These are phyloP conservation scores for Macroglossus sobrinus DNA, from an alignment of 2,113 vertebrate species.

Conservation along the genomic window DNA sequence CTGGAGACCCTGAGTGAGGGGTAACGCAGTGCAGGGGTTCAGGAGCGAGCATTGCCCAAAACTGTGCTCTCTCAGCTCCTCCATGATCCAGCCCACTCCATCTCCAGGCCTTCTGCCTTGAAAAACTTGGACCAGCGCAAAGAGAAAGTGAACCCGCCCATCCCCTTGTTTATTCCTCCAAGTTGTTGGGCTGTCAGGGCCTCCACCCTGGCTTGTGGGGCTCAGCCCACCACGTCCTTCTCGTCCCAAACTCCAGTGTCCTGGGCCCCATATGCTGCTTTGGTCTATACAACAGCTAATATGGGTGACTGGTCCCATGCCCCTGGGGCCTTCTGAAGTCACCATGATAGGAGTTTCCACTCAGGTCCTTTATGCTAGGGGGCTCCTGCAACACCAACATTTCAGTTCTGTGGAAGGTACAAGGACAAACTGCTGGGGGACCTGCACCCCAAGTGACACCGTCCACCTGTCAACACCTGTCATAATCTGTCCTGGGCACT, in stretches of 20 bases:
- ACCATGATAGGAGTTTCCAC: neutral
- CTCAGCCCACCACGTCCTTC: neutral
- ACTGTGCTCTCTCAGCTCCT: neutral
- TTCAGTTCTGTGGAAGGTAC: neutral
- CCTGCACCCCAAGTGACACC: neutral
- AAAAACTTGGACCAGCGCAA: neutral
- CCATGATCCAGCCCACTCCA: neutral
- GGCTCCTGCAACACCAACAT: neutral
- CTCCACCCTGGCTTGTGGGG: neutral
- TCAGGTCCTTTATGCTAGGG: neutral
- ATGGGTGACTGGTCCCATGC: neutral
- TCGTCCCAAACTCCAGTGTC: neutral
- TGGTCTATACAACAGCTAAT: neutral
- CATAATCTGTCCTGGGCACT: neutral
- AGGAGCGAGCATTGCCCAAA: neutral
- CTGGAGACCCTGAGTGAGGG: neutral
- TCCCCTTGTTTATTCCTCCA: neutral
- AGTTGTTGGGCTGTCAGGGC: fast-evolving
- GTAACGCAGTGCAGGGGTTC: neutral
- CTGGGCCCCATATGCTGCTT: neutral
- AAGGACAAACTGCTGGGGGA: neutral
- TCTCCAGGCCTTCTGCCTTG: neutral
- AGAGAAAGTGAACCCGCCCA: neutral
- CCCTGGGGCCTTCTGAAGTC: neutral
- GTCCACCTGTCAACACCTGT: neutral